Evolutionary conservation across 2,113 vertebrate genomes (phyloP).

Genomic region (Megalops atlanticus): DNA sequence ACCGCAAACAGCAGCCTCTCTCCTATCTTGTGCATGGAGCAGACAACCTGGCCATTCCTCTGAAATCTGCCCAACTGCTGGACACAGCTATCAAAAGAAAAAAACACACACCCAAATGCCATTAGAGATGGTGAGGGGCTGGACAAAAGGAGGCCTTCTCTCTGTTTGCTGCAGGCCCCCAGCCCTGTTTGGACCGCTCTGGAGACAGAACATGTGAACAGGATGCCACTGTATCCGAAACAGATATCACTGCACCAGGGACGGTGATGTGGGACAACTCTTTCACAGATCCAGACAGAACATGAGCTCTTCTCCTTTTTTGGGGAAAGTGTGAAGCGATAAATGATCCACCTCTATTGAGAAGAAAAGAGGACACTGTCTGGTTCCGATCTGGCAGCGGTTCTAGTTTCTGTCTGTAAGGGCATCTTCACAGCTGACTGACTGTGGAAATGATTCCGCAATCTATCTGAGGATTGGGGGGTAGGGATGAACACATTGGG

Average conservation of each 20-base stretch:
- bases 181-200: neutral
- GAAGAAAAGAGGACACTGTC: too few relatives aligned
- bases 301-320: neutral
- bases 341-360: too few relatives aligned
- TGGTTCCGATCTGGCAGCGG: too few relatives aligned
- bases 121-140: neutral
- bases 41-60: too few relatives aligned
- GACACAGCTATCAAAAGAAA: too few relatives aligned
- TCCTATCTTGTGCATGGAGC: too few relatives aligned
- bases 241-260: neutral
- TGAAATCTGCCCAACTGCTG: too few relatives aligned
- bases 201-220: neutral
- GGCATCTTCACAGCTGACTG: neutral
- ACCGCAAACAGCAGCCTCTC: too few relatives aligned
- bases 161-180: neutral
- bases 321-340: neutral
- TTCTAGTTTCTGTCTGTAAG: neutral
- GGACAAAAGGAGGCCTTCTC: neutral
- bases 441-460: neutral
- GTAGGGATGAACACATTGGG: too few relatives aligned
- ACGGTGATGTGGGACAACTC: neutral
- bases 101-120: neutral
- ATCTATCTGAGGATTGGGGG: neutral
- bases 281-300: neutral
- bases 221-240: neutral